Percentiles rank a stretch among this genome's conserved stretches.
Conservation (phyloP, 2,797 vertebrate species). For the Parauchenoglanis ngamensis region DNA sequence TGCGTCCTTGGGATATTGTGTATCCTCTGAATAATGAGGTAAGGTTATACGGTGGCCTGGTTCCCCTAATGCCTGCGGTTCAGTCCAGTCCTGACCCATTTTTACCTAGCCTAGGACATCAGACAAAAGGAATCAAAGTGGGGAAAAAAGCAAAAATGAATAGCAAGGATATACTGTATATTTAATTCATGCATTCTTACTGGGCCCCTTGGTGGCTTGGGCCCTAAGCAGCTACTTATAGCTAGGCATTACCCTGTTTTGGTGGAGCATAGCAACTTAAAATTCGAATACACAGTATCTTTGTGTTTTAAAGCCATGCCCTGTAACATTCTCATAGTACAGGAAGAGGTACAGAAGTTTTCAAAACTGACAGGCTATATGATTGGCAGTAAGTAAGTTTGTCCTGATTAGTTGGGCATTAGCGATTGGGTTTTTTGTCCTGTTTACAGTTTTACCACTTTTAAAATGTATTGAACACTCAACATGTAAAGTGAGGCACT, state of each 20-base stretch:
- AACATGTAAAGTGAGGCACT: background rate
- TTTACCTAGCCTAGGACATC: conserved; percentile 23
- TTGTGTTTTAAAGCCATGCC: background rate
- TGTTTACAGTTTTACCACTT: background rate
- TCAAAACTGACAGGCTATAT: background rate
- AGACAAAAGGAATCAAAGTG: background rate
- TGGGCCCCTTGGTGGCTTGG: background rate
- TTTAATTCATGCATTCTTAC: background rate
- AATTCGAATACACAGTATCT: background rate
- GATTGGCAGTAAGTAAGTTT: background rate
- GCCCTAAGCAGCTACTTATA: background rate
- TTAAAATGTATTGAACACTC: background rate
- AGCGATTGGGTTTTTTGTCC: background rate
- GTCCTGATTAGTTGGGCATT: background rate
- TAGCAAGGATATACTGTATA: background rate
- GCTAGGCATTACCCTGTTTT: background rate
- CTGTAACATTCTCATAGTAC: background rate
- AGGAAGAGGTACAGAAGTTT: background rate
- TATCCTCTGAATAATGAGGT: conserved; percentile 26
- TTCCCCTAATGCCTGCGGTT: conserved; percentile 42
- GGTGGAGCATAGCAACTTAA: background rate
- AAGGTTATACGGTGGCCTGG: conserved; percentile 38
- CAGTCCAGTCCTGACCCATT: conserved; percentile 31
- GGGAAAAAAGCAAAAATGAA: background rate
- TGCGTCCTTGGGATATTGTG: conserved; percentile 27